Percentiles rank a stretch among this genome's conserved stretches.
Conservation (phyloP, 2,888 invertebrate species). For the Pollenia angustigena region DNA sequence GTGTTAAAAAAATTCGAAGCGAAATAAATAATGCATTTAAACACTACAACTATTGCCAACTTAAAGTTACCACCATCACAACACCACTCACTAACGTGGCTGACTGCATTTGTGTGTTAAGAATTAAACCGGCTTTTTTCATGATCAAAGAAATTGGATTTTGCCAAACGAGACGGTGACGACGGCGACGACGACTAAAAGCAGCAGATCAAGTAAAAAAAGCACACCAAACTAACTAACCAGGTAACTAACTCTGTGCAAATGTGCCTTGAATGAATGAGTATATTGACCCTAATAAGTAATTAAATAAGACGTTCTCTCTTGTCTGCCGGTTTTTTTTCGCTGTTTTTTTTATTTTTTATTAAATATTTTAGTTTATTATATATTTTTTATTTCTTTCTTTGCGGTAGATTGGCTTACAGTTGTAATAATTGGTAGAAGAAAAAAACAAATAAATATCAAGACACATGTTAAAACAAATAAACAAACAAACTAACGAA, state of each 20-base stretch:
- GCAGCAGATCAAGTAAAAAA: conserved; percentile 12
- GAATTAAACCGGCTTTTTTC: conserved; percentile 72
- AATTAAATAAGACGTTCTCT: conserved; percentile 57
- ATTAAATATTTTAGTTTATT: conserved; percentile 41
- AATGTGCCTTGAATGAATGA: conserved; percentile 59
- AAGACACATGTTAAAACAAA: conserved; percentile 18
- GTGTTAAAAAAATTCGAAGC: not conserved
- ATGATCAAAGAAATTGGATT: conserved; percentile 69
- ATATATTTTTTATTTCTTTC: conserved; percentile 26
- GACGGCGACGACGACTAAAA: not conserved
- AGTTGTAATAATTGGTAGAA: conserved; percentile 51
- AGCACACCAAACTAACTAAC: conserved; percentile 13
- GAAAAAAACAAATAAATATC: not conserved
- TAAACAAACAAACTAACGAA: not conserved
- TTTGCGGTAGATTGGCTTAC: conserved; percentile 51
- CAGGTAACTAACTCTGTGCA: conserved; percentile 41
- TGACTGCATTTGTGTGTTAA: conserved; percentile 68
- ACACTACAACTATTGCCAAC: conserved; percentile 14
- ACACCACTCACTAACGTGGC: conserved; percentile 46
- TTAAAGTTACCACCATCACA: conserved; percentile 8
- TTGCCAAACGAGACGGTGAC: conserved; percentile 60
- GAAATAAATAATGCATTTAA: conserved; percentile 14
- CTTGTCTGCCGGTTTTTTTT: conserved; percentile 36
- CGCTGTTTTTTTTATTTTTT: not conserved
- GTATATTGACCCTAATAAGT: conserved; percentile 62